Evolutionary conservation across 2,888 invertebrate genomes (phyloP), one percentile per base, ranked within the genome.

Genomic region (Lepidochrysops patricia): DNA sequence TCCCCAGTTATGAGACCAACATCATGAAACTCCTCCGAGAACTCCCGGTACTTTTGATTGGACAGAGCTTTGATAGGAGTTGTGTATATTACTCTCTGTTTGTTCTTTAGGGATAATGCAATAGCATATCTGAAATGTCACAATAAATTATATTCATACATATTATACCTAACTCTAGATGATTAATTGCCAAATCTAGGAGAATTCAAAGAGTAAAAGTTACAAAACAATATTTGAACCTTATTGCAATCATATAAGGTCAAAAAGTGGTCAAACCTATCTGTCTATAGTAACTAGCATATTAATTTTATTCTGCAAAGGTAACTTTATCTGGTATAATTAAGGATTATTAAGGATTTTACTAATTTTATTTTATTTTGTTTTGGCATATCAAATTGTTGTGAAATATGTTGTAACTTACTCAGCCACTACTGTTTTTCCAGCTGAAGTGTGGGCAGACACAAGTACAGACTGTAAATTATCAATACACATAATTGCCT

Each of bases 361-460:
- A n/a, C n/a, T n/a, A n/a, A n/a, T n/a, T n/a, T n/a, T n/a, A n/a
- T n/a, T n/a, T n/a, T n/a, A n/a, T n/a, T n/a, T n/a, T n/a, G n/a
- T n/a, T n/a, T n/a, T n/a, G n/a, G n/a, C n/a, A n/a, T n/a, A n/a
- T n/a, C n/a, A n/a, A n/a, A n/a, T n/a, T n/a, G n/a, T n/a, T n/a
- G n/a, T n/a, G n/a, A n/a, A n/a, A n/a, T 54, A 32, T 23, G 4
- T 37, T 12, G 5, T 37, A 43, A 83, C 95, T 92, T 91, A 98
- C 95, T 99, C 98, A 3, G 99, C 99, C 5, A 98, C 98, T 2
- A 99, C 99, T 60, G 99, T 99, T 92, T 99, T 99, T 58, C 99
- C 99, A 52, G 99, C 99, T 2, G 99, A 99, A 0, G 99, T 99
- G 77, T 99, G 99, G 5, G 99, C 99, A 1, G 99, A 99, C 0